These are phyloP conservation scores for Chelonus formosanus DNA, from an alignment of 2,888 invertebrate species.

Conservation along the genomic window DNA sequence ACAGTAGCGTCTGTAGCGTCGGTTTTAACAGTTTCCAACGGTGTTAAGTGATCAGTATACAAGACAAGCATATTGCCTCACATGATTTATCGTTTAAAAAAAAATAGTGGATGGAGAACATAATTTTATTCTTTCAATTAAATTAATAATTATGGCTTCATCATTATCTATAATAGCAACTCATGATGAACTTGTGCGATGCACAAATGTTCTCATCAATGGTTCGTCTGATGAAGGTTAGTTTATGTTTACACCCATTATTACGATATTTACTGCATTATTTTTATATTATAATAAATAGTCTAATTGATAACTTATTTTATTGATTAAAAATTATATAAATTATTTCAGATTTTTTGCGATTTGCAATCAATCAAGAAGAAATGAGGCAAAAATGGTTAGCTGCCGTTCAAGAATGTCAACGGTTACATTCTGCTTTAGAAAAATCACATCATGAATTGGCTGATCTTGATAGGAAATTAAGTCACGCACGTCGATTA, in stretches of 20 bases:
- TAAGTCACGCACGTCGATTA: conserved; percentile 81
- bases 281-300: no score
- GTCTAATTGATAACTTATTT: no score
- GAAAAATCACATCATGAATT: conserved; percentile 77
- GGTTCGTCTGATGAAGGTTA: conserved; percentile 76
- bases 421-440: conserved; percentile 75
- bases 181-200: conserved; percentile 77
- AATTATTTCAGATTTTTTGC: conserved; percentile 73
- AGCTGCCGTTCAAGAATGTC: conserved; percentile 76
- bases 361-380: conserved; percentile 78
- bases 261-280: no score
- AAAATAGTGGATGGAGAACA: conserved; percentile 18
- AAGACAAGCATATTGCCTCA: neutral
- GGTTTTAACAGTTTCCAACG: no score
- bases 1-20: no score
- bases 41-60: neutral
- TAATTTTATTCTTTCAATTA: neutral
- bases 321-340: no score
- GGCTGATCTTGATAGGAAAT: conserved; percentile 79
- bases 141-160: conserved; percentile 51
- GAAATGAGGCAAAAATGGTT: conserved; percentile 76
- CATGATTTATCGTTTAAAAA: no score
- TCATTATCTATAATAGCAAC: conserved; percentile 73
- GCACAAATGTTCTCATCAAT: conserved; percentile 72
- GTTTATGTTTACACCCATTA: conserved; percentile 40